Conservation (phyloP, 2,888 invertebrate genomes). For the Oscheius sp. region DNA sequence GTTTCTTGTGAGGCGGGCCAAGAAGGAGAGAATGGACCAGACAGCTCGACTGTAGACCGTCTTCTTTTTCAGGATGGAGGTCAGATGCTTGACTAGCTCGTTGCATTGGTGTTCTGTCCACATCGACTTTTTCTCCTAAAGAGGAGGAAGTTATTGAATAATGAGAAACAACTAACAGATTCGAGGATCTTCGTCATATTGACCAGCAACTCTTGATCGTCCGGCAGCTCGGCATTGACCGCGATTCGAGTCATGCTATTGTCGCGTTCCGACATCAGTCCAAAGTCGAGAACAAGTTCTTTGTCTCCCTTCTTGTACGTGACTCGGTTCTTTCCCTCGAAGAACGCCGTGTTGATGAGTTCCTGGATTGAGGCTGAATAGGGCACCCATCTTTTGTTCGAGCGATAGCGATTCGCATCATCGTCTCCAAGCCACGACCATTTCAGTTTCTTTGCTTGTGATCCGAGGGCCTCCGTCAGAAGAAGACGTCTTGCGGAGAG, state of each 20-base stretch:
- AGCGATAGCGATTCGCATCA: slow-evolving; percentile 21
- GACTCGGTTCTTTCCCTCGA: slow-evolving; percentile 33
- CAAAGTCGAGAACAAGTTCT: slow-evolving; percentile 43
- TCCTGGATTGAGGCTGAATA: slow-evolving; percentile 39
- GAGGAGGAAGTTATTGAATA: background rate
- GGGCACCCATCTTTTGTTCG: slow-evolving; percentile 42
- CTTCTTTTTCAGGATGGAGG: slow-evolving; percentile 37
- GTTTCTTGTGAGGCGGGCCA: slow-evolving; percentile 55
- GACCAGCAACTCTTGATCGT: slow-evolving; percentile 2
- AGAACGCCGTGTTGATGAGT: slow-evolving; percentile 47
- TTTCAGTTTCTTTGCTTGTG: slow-evolving; percentile 9
- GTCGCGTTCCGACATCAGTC: slow-evolving; percentile 39
- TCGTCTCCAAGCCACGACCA: slow-evolving; percentile 34
- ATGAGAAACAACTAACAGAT: slow-evolving; percentile 1
- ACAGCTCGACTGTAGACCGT: slow-evolving; percentile 45
- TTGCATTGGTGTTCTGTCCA: slow-evolving; percentile 30
- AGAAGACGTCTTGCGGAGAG: slow-evolving; percentile 15
- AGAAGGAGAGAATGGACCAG: slow-evolving; percentile 59
- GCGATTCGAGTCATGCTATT: background rate
- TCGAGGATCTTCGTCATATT: slow-evolving; percentile 2
- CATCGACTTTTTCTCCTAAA: slow-evolving; percentile 31
- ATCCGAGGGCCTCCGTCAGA: slow-evolving; percentile 22
- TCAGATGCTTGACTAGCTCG: slow-evolving; percentile 26
- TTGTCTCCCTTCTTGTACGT: slow-evolving; percentile 37
- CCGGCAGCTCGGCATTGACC: slow-evolving; percentile 35